Base-by-base conservation (phyloP, 2,888 invertebrate species). In the Cremastobaeus sp. region DNA sequence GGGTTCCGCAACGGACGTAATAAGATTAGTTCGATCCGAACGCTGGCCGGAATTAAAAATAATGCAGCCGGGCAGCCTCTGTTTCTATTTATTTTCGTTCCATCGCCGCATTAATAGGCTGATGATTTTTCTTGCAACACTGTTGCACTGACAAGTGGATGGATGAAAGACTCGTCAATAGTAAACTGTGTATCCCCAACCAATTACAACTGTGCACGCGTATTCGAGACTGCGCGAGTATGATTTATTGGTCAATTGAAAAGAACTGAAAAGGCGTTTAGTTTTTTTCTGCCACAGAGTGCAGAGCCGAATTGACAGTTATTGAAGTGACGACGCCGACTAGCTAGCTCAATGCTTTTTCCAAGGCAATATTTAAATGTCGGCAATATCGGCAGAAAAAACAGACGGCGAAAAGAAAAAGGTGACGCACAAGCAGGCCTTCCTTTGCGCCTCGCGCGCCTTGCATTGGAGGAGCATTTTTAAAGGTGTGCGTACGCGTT, bases 391-490 rank as follows among this genome's bases (percentile, higher is more conserved):
- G 15, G 5, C 11, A 3, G 12, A 15, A 41, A 41, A 41, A 41
- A 21, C 5, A 20, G 1, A 3, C 3, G 8, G 25, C 8, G 8
- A 39, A 39, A 18, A 14, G 14, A 52, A 14, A 37, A 32, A 14
- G 15, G 52, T 52, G 30, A 30, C 32, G 20, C 43, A 30, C 12
- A 8, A 55, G 43, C 30, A 15, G 28, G 39, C 55, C 15, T 34
- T 50, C 18, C 17, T 32, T 55, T 55, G 41, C 17, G 55, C 41
- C 8, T 20, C 3, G 9, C 20, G 11, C 41, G 47, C 18, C 37
- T 69, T 52, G 59, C 59, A 54, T 60, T 69, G 11, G 41, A 59
- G 37, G 35, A 52, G 68, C 43, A 69, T 69, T 60, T 68, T 68
- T 50, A 68, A 59, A 50, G 41, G 9, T 32, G 17, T 25, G 47